Percentiles rank a stretch among this genome's conserved stretches.
Evolutionary conservation across 2,888 invertebrate genomes (phyloP).

Genomic region (Lithophane leautieri): DNA sequence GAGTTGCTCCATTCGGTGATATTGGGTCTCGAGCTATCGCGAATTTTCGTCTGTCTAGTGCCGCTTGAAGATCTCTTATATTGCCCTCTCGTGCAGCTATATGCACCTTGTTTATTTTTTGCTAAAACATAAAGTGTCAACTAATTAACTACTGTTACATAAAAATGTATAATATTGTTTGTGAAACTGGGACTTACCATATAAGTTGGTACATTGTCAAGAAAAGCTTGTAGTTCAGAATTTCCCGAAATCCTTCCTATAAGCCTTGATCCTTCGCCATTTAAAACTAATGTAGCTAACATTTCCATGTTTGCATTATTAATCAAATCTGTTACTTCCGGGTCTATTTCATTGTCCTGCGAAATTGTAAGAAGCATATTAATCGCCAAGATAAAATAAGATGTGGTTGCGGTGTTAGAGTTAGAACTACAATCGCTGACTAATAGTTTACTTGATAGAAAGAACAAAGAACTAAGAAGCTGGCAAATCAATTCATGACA

Average conservation of each 20-base stretch:
- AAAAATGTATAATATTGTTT: background rate
- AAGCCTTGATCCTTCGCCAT: conserved; percentile 95
- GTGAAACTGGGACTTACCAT: conserved; percentile 91
- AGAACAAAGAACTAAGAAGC: conserved; percentile 86
- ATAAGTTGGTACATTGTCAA: conserved; percentile 96
- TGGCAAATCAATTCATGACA: conserved; percentile 87
- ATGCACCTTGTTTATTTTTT: conserved; percentile 97
- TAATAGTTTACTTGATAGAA: conserved; percentile 69
- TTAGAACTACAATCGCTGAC: conserved; percentile 76
- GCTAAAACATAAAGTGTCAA: conserved; percentile 87
- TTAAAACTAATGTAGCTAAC: conserved; percentile 96
- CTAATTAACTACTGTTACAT: background rate
- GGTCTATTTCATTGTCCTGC: conserved; percentile 90
- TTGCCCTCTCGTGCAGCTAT: conserved; percentile 96
- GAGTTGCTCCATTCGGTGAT: conserved; percentile 95
- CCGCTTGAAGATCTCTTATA: conserved; percentile 95
- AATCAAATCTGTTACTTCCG: conserved; percentile 92
- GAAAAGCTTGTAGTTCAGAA: conserved; percentile 95
- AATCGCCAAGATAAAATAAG: conserved; percentile 16
- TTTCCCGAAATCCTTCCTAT: conserved; percentile 93
- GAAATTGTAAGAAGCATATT: conserved; percentile 58
- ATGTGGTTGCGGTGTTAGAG: conserved; percentile 48
- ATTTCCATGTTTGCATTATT: conserved; percentile 96
- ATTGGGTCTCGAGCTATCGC: conserved; percentile 96
- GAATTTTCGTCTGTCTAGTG: conserved; percentile 96